Evolutionary conservation across 2,797 vertebrate genomes (phyloP).

Genomic region (Percopsis omiscomaycus): DNA sequence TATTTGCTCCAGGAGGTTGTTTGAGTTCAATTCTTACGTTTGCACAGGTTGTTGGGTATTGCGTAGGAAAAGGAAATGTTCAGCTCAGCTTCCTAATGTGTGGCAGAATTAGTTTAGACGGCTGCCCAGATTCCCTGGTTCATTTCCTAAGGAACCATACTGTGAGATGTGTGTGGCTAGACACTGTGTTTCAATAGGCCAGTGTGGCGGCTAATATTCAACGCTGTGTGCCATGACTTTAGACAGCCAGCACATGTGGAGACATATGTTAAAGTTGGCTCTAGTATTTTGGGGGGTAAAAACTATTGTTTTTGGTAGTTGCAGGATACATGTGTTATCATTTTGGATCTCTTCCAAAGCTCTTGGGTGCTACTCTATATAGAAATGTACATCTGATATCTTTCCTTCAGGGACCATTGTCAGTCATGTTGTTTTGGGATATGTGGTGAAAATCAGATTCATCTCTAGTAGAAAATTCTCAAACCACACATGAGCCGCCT

Average conservation of each 20-base stretch:
- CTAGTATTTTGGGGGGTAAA: slow-evolving; percentile 5
- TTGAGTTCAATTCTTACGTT: slow-evolving; percentile 68
- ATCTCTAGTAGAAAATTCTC: slow-evolving; percentile 46
- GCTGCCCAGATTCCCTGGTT: slow-evolving; percentile 70
- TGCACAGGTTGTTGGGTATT: slow-evolving; percentile 43
- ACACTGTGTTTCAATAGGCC: slow-evolving; percentile 50
- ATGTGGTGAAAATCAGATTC: slow-evolving; percentile 43
- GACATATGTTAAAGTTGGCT: slow-evolving; percentile 8
- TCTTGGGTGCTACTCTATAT: slow-evolving; percentile 36
- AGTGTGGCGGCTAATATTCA: slow-evolving; percentile 55
- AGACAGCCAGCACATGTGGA: slow-evolving; percentile 36
- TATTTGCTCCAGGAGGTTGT: slow-evolving; percentile 41
- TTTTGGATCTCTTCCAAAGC: slow-evolving; percentile 22
- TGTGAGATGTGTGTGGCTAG: slow-evolving; percentile 64
- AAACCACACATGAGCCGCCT: slow-evolving; percentile 57
- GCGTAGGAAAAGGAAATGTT: slow-evolving; percentile 50
- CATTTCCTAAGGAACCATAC: slow-evolving; percentile 71
- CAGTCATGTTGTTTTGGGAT: slow-evolving; percentile 15
- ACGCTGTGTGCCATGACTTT: slow-evolving; percentile 64
- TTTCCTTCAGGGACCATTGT: too few species aligned
- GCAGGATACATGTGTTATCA: slow-evolving; percentile 34
- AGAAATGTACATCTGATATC: slow-evolving; percentile 29
- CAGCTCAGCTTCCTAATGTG: slow-evolving; percentile 57
- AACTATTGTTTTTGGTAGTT: slow-evolving; percentile 15
- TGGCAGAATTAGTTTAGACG: slow-evolving; percentile 54